Evolutionary conservation across 2,888 invertebrate species (phyloP), one percentile per base, ranked within the genome.

Genomic region (Zaprionus lineosus): DNA sequence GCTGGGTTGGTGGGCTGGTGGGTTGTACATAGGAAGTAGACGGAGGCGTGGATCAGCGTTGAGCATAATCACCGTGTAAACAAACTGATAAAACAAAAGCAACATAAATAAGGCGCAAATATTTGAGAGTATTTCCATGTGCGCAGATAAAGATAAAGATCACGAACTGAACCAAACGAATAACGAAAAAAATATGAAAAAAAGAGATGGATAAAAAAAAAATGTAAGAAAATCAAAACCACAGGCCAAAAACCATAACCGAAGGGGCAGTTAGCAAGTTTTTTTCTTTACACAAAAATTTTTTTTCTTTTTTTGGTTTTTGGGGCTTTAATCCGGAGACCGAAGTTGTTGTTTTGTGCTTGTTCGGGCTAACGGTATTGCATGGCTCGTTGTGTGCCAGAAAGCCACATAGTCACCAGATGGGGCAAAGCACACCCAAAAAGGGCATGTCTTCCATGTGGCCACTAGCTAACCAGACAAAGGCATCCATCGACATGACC

Each of bases 21-120:
- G n/a, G n/a, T n/a, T n/a, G n/a, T n/a, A n/a, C n/a, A n/a, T n/a
- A n/a, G n/a, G n/a, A n/a, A n/a, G n/a, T 29, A 11, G 21, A 15
- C 5, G 48, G 8, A 7, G 28, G 12, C 28, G 40, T 15, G 24
- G 24, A 2, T 11, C 12, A 15, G 24, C 37, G 34, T 31, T 34
- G 37, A 62, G 56, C 74, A 69, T 84, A 84, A 81, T 77, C 84
- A 71, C 69, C 66, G 71, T 55, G 65, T 69, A 78, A 84, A 78
- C 84, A 78, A 69, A 58, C 78, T 81, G 78, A 81, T 78, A 81
- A 84, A 77, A 78, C 82, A 77, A 81, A 68, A 68, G 84, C 65
- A 43, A 71, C 75, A 82, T 82, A 82, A 67, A 82, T 70, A 60
- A 60, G n/a, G 46, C 62, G 70, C 71, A 81, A 84, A 79, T 84